phyloP scores from a whole-genome alignment of 2,888 invertebrate species.

The Salticus scenicus region DNA sequence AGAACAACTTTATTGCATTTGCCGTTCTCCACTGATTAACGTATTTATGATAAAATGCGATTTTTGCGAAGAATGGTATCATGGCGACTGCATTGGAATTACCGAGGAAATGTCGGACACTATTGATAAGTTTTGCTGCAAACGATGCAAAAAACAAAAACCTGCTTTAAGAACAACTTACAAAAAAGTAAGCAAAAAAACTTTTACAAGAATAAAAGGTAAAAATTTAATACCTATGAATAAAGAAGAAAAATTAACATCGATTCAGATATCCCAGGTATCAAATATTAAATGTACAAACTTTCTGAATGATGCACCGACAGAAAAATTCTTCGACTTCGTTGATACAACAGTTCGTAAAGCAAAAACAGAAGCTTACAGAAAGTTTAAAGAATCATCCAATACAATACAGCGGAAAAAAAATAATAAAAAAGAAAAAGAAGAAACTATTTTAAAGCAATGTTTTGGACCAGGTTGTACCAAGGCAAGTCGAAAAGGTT shows the following conservation, averaged over 20 bases:
- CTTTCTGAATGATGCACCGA: background rate
- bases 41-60: conserved; percentile 99
- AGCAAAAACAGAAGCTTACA: conserved; percentile 25
- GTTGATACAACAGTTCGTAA: conserved; percentile 24
- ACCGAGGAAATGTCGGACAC: background rate
- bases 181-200: background rate
- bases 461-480: conserved; percentile 45
- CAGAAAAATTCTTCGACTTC: background rate
- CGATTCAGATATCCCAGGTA: background rate
- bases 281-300: background rate
- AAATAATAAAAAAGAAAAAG: background rate
- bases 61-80: conserved; percentile 98
- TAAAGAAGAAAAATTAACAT: background rate
- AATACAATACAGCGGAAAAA: background rate
- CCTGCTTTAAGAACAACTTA: conserved; percentile 27
- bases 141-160: conserved; percentile 7
- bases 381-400: conserved; percentile 9
- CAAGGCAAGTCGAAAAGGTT: conserved; percentile 18
- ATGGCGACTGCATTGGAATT: conserved; percentile 93
- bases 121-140: conserved; percentile 49
- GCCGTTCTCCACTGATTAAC: conserved; percentile 92
- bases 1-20: conserved; percentile 95
- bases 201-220: background rate
- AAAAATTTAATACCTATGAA: background rate
- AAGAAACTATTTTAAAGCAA: background rate